Evolutionary conservation across 1,140 invertebrate species (phyloP).

Genomic region (Drosophila tropicalis): DNA sequence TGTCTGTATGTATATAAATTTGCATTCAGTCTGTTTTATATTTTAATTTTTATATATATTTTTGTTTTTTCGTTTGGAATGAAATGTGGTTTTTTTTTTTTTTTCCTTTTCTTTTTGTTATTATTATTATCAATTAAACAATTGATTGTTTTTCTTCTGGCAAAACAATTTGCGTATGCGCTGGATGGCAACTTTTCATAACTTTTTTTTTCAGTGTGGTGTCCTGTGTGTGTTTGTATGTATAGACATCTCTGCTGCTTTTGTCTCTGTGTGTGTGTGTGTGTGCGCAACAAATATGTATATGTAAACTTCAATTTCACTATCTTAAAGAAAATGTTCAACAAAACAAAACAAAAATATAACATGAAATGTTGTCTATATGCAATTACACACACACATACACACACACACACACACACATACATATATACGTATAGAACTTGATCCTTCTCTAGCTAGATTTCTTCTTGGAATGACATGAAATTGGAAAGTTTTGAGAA

Average conservation of each 20-base stretch:
- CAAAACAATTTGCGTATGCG: conserved; percentile 75
- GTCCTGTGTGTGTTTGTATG: no score
- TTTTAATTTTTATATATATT: conserved; percentile 47
- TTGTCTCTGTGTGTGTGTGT: conserved; percentile 6
- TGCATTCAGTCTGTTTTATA: conserved; percentile 56
- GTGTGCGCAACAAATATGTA: conserved; percentile 11
- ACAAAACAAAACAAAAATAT: conserved; percentile 2
- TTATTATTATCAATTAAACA: conserved; percentile 21
- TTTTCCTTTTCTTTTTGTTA: conserved; percentile 46
- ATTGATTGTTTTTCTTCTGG: conserved; percentile 38
- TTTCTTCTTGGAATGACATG: neutral
- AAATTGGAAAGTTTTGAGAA: neutral
- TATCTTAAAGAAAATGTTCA: neutral
- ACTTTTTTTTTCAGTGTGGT: conserved; percentile 54
- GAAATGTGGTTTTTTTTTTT: conserved; percentile 36
- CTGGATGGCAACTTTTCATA: conserved; percentile 79
- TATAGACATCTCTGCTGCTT: conserved; percentile 40
- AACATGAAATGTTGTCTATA: conserved; percentile 4
- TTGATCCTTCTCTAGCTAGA: neutral
- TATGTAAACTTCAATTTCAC: neutral
- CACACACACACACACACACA: neutral
- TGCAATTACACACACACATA: neutral
- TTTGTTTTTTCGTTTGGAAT: conserved; percentile 53
- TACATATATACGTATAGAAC: neutral
- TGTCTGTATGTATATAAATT: conserved; percentile 62